Percentiles rank a stretch among this genome's conserved stretches.
Conservation (phyloP, 2,113 vertebrate species). For the Craseonycteris thonglongyai region DNA sequence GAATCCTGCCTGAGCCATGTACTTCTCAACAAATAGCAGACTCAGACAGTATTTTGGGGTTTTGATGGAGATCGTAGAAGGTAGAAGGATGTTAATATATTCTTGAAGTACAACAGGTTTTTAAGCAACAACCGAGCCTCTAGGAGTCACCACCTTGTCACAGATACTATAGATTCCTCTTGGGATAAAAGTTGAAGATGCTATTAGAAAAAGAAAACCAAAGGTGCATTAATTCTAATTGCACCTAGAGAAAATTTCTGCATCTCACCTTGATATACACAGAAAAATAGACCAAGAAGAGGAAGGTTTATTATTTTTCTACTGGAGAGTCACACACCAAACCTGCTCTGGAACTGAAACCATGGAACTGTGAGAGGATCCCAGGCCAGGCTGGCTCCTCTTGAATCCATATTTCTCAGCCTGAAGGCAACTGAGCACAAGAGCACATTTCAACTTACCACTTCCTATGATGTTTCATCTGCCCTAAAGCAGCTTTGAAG, state of each 20-base stretch:
- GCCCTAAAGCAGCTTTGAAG: neutral
- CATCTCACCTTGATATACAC: neutral
- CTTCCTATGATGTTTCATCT: neutral
- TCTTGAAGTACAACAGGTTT: neutral
- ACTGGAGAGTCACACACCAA: neutral
- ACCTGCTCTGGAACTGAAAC: neutral
- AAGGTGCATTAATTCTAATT: neutral
- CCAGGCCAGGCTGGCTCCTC: neutral
- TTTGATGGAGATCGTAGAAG: neutral
- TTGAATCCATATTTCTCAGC: too few species aligned
- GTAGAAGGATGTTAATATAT: neutral
- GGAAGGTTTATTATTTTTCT: neutral
- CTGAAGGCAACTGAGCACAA: neutral
- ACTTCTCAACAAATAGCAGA: neutral
- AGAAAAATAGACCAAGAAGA: neutral
- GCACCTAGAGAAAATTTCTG: neutral
- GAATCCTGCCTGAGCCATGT: neutral
- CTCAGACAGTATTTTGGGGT: neutral
- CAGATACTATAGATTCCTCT: neutral
- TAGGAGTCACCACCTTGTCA: neutral
- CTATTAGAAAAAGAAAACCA: neutral
- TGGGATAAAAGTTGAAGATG: neutral
- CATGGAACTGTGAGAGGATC: neutral
- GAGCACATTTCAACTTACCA: neutral
- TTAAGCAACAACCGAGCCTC: neutral